These are phyloP conservation scores for Dendronephthya gigantea DNA, from an alignment of 64 coral and sea anemone species.

Conservation along the genomic window DNA sequence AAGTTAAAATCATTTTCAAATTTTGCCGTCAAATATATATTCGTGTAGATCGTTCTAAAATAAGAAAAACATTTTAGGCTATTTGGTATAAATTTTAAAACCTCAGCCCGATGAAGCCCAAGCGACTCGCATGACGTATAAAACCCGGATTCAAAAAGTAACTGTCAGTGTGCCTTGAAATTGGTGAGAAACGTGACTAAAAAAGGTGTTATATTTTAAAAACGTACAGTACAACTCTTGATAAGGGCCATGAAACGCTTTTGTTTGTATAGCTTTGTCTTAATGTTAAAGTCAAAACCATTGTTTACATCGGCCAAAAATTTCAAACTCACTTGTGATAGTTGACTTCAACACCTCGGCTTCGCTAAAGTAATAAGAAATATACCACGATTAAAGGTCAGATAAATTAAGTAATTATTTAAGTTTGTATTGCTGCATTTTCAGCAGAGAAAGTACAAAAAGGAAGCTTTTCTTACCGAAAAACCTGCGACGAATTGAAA, in stretches of 20 bases:
- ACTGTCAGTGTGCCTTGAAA: neutral
- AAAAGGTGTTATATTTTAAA: neutral
- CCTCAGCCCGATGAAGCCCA: too few species aligned
- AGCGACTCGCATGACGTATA: neutral
- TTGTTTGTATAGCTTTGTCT: neutral
- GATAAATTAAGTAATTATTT: neutral
- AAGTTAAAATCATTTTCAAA: neutral
- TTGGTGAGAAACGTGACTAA: neutral
- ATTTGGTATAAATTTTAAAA: neutral
- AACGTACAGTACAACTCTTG: neutral
- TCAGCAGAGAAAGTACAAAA: neutral
- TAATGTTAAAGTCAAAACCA: neutral
- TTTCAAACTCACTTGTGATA: slow-evolving; percentile 4
- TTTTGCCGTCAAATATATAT: neutral
- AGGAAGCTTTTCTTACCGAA: slow-evolving; percentile 1
- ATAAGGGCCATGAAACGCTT: neutral
- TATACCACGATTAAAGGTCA: neutral
- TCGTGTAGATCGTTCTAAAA: neutral
- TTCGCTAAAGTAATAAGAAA: neutral
- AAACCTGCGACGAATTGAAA: slow-evolving; percentile 15
- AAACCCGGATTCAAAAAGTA: neutral
- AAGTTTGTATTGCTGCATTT: neutral
- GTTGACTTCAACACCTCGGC: slow-evolving; percentile 8
- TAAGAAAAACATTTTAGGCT: neutral
- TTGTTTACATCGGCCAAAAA: neutral